Conservation (phyloP, 2,797 vertebrate species). For the Siniperca undulata region DNA sequence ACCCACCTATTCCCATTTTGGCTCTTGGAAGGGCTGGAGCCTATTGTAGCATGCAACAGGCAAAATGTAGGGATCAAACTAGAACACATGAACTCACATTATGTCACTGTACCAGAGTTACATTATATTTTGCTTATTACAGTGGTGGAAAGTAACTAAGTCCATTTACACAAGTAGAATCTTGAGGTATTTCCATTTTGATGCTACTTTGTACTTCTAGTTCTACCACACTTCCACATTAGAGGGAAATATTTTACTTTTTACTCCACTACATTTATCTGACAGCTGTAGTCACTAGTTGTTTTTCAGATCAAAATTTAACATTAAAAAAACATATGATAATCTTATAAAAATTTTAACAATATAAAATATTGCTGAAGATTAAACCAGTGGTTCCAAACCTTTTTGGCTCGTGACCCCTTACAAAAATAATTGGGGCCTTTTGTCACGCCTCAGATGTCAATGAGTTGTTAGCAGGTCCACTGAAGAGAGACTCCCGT, state of each 20-base stretch:
- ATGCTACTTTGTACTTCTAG: not conserved
- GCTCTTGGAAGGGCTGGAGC: not conserved
- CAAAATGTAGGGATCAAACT: not conserved
- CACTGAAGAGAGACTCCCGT: not conserved
- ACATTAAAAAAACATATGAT: not conserved
- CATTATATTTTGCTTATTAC: not conserved
- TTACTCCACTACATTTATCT: not conserved
- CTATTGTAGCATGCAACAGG: not conserved
- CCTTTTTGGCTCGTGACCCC: too few species aligned
- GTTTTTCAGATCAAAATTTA: not conserved
- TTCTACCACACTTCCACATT: too few species aligned
- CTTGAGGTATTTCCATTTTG: not conserved
- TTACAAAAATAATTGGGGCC: too few species aligned
- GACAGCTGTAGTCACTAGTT: not conserved
- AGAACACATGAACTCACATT: not conserved
- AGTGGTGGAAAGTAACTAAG: not conserved
- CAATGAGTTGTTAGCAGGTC: too few species aligned
- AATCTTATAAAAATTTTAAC: not conserved
- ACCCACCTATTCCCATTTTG: not conserved
- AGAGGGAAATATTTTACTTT: too few species aligned
- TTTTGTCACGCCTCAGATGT: too few species aligned
- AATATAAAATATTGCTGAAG: not conserved
- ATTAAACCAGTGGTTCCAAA: not conserved
- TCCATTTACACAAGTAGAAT: not conserved
- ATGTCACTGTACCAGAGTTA: not conserved